Percentiles rank a stretch among this genome's conserved stretches.
Evolutionary conservation across 2,797 vertebrate species (phyloP).

Genomic region (Pangasius macronema): DNA sequence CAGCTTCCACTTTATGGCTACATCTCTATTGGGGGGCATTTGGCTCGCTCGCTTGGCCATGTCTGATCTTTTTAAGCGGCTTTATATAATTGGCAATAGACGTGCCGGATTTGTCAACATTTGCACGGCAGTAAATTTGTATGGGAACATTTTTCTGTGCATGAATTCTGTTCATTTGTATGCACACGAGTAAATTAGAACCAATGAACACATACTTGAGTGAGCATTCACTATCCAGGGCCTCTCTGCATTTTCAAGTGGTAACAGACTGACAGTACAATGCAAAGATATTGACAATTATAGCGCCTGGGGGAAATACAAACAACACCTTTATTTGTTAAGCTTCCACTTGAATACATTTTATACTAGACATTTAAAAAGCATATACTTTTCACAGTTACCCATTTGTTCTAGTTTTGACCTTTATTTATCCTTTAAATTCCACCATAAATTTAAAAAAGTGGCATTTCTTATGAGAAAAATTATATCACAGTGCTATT

Average conservation of each 20-base stretch:
- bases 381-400: neutral
- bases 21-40: slow-evolving; percentile 9
- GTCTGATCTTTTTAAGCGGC: slow-evolving; percentile 8
- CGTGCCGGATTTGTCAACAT: slow-evolving; percentile 17
- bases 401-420: neutral
- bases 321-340: neutral
- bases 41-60: neutral
- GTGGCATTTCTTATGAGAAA: neutral
- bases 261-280: slow-evolving; percentile 46
- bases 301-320: slow-evolving; percentile 16
- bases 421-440: neutral
- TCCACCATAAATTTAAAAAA: neutral
- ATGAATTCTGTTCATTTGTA: slow-evolving; percentile 7
- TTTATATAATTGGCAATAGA: slow-evolving; percentile 22
- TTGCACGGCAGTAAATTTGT: slow-evolving; percentile 7
- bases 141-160: neutral
- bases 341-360: neutral
- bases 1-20: slow-evolving; percentile 1
- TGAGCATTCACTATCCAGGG: slow-evolving; percentile 32
- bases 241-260: slow-evolving; percentile 41
- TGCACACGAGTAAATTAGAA: slow-evolving; percentile 18
- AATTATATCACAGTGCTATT: neutral
- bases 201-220: slow-evolving; percentile 42
- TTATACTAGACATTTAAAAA: neutral
- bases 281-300: slow-evolving; percentile 32